Conservation (phyloP, 1,140 invertebrate species). For the Battus philenor region DNA sequence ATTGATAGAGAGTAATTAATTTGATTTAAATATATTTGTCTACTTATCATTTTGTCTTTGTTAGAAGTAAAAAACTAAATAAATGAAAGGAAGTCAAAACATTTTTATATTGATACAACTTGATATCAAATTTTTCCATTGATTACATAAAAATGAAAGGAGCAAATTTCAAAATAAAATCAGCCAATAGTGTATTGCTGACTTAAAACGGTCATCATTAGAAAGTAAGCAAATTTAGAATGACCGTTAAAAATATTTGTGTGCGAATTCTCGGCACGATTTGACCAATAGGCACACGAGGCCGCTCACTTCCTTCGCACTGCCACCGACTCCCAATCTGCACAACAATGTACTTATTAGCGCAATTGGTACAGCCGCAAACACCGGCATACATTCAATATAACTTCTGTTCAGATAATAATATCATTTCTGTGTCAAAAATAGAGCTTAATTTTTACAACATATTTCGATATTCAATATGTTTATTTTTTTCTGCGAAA, state of each 20-base stretch:
- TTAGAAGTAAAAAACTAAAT: too few species aligned
- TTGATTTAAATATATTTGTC: too few species aligned
- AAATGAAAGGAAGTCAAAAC: too few species aligned
- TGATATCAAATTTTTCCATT: too few species aligned
- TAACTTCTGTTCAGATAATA: neutral
- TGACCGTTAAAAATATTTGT: slow-evolving; percentile 19
- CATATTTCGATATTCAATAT: too few species aligned
- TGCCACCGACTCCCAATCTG: slow-evolving; percentile 21
- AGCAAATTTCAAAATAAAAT: neutral
- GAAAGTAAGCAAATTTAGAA: slow-evolving; percentile 20
- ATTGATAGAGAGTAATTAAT: too few species aligned
- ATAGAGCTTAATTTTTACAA: too few species aligned
- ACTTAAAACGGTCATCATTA: slow-evolving; percentile 11
- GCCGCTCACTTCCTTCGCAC: slow-evolving; percentile 49
- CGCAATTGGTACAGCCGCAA: slow-evolving; percentile 10
- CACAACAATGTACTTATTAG: slow-evolving; percentile 22
- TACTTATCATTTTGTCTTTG: too few species aligned
- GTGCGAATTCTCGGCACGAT: slow-evolving; percentile 44
- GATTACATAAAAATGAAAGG: too few species aligned
- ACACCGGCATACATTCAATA: neutral
- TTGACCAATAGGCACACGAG: slow-evolving; percentile 53
- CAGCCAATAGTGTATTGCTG: slow-evolving; percentile 7
- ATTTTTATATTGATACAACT: too few species aligned
- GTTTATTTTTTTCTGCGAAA: too few species aligned
- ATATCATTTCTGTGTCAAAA: too few species aligned